phyloP scores from a whole-genome alignment of 2,888 invertebrate genomes.

The Rhimphoctona megacephalus region DNA sequence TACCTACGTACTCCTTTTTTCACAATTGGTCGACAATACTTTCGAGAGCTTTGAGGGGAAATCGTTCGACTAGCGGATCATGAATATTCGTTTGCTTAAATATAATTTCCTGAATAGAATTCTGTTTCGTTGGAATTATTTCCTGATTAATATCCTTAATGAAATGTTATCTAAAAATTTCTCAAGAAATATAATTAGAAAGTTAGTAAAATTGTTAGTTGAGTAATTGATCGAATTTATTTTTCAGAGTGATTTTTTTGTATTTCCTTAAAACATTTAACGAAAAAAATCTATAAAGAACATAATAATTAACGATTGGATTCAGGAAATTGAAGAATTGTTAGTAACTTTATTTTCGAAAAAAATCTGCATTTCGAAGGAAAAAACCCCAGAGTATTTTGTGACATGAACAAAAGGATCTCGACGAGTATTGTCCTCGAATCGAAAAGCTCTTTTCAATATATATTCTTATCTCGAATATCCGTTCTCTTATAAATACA shows the following conservation, averaged over 20 bases:
- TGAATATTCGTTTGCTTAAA: background rate
- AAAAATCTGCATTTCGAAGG: background rate
- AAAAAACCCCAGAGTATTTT: slow-evolving; percentile 17
- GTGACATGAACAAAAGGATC: slow-evolving; percentile 25
- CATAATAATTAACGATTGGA: background rate
- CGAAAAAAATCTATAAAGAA: background rate
- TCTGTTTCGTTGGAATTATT: background rate
- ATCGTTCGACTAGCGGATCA: slow-evolving; percentile 1
- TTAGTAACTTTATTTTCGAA: background rate
- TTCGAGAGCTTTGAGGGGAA: slow-evolving; percentile 19
- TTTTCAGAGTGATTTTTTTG: background rate
- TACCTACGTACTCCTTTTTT: background rate
- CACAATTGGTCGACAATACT: slow-evolving; percentile 31
- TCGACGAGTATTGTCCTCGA: slow-evolving; percentile 36
- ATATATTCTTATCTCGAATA: slow-evolving; percentile 18
- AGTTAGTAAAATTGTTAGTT: no score
- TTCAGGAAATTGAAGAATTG: background rate
- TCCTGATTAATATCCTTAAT: background rate
- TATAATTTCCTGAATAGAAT: background rate
- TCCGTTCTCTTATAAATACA: slow-evolving; percentile 52
- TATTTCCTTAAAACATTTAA: background rate
- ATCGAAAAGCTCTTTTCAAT: slow-evolving; percentile 35
- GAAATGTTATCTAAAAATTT: background rate
- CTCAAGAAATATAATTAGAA: background rate
- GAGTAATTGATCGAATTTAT: background rate